A percentile compares a stretch with the other conserved stretches of the same genome.
phyloP scores from a whole-genome alignment of 2,113 vertebrate species.

The Danionella cerebrum region DNA sequence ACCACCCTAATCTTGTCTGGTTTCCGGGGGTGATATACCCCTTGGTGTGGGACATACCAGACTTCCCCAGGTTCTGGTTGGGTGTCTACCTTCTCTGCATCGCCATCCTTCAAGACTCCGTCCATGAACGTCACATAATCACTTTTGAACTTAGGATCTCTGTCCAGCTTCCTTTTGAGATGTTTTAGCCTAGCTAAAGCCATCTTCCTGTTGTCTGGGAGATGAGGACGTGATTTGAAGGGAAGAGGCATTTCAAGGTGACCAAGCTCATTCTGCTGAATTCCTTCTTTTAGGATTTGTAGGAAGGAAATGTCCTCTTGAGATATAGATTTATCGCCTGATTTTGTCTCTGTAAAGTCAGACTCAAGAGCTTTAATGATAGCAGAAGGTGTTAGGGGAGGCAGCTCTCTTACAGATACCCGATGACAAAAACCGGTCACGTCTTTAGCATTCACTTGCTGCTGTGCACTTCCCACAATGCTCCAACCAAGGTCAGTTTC shows the following conservation, averaged over 20 bases:
- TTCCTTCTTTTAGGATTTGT: neutral
- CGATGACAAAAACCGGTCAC: neutral
- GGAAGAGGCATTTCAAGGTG: slow-evolving; percentile 29
- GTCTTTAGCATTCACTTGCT: neutral
- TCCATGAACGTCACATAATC: slow-evolving; percentile 15
- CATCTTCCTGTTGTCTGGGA: slow-evolving; percentile 11
- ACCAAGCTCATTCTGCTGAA: slow-evolving; percentile 5
- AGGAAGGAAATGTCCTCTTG: slow-evolving; percentile 25
- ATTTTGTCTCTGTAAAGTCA: slow-evolving; percentile 15
- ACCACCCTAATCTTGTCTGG: slow-evolving; percentile 24
- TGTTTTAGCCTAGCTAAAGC: neutral
- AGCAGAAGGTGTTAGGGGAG: slow-evolving; percentile 11
- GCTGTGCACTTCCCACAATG: slow-evolving; percentile 9
- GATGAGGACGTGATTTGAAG: neutral
- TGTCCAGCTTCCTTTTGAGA: slow-evolving; percentile 22
- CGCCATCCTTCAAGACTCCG: slow-evolving; percentile 32
- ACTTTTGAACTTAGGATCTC: neutral
- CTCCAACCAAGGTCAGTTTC: slow-evolving; percentile 32
- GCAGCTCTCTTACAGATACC: slow-evolving; percentile 22
- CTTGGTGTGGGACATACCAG: slow-evolving; percentile 25
- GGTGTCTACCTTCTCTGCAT: slow-evolving; percentile 14
- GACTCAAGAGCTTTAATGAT: slow-evolving; percentile 18
- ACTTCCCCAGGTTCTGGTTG: neutral
- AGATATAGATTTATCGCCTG: slow-evolving; percentile 5
- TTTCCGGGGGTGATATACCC: slow-evolving; percentile 11